phyloP scores from a whole-genome alignment of 2,113 vertebrate species.

The Caretta caretta region DNA sequence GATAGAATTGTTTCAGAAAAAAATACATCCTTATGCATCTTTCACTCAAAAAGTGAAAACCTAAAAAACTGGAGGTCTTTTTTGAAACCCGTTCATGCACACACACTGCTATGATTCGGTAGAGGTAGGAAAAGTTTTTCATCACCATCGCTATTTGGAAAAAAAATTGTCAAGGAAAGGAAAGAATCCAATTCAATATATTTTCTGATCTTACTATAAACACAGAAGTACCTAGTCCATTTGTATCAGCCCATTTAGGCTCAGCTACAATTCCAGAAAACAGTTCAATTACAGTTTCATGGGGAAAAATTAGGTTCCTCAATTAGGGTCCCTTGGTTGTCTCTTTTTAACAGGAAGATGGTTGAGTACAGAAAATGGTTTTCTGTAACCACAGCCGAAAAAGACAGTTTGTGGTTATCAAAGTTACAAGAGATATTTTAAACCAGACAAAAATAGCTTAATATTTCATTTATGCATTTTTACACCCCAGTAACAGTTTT shows the following conservation, averaged over 20 bases:
- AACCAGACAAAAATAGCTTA: not conserved
- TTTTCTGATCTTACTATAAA: not conserved
- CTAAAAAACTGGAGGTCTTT: not conserved
- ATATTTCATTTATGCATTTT: not conserved
- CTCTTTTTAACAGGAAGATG: not conserved
- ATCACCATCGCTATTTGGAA: not conserved
- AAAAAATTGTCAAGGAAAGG: not conserved
- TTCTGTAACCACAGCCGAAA: not conserved
- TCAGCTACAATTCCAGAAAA: not conserved
- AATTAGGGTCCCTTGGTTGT: not conserved
- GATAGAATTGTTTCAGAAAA: not conserved
- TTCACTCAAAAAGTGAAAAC: not conserved
- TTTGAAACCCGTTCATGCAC: not conserved
- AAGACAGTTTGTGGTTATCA: not conserved
- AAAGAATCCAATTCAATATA: not conserved
- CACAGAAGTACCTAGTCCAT: not conserved
- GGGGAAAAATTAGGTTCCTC: not conserved
- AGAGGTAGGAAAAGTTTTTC: not conserved
- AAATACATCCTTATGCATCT: not conserved
- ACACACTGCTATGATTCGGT: not conserved
- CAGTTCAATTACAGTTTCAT: not conserved
- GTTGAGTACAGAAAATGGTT: not conserved
- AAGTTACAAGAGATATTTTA: not conserved
- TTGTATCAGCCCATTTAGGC: not conserved
- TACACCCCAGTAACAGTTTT: not conserved